A percentile compares a stretch with the other conserved stretches of the same genome.
phyloP scores from a whole-genome alignment of 2,888 invertebrate species.

The Tetranychus piercei region DNA sequence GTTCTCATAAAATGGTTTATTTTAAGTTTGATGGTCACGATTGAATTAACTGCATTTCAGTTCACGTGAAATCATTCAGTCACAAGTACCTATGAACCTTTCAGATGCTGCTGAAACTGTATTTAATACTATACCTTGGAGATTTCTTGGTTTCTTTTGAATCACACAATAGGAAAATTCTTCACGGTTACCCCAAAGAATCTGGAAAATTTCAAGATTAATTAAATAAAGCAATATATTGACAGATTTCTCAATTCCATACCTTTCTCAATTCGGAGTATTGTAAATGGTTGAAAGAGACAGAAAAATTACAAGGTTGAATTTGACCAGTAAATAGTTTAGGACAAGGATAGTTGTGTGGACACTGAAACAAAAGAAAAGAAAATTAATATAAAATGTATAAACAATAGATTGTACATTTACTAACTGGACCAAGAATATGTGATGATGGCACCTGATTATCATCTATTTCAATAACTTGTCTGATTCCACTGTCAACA shows the following conservation, averaged over 20 bases:
- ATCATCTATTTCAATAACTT: neutral
- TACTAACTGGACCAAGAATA: conserved; percentile 18
- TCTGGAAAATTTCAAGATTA: neutral
- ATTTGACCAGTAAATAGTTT: conserved; percentile 40
- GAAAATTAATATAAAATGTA: conserved; percentile 12
- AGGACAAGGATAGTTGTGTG: conserved; percentile 62
- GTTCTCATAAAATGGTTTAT: too few species aligned
- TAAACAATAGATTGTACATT: neutral
- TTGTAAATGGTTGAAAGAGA: conserved; percentile 40
- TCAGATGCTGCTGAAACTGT: too few species aligned
- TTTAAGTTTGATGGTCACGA: too few species aligned
- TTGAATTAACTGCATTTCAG: too few species aligned
- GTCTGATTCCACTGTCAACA: neutral
- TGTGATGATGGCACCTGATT: conserved; percentile 5
- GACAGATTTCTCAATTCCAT: neutral
- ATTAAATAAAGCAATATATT: neutral
- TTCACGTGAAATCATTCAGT: too few species aligned
- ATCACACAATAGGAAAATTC: conserved; percentile 60
- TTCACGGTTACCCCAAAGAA: conserved; percentile 33
- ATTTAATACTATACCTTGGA: conserved; percentile 18
- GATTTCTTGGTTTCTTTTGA: conserved; percentile 45
- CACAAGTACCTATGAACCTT: too few species aligned
- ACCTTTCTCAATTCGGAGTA: neutral
- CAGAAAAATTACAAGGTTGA: conserved; percentile 59
- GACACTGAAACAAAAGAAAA: conserved; percentile 40